Conservation (phyloP, 1,140 invertebrate genomes). For the Cotesia chilonis region DNA sequence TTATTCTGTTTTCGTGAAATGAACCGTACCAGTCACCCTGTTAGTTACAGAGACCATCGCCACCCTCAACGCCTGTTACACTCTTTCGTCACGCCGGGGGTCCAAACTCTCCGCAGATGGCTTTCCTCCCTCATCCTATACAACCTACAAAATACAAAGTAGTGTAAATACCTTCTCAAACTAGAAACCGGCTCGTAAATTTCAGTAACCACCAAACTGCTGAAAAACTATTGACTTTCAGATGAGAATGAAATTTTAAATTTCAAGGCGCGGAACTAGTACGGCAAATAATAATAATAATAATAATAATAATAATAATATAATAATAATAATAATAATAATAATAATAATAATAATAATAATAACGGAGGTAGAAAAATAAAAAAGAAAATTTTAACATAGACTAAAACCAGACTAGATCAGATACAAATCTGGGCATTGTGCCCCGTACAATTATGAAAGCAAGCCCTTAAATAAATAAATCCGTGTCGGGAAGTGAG, state of each 20-base stretch:
- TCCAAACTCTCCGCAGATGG: slow-evolving; percentile 65
- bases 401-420: no score
- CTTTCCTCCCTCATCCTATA: slow-evolving; percentile 44
- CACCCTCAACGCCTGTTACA: slow-evolving; percentile 44
- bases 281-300: no score
- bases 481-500: slow-evolving; percentile 39
- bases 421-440: slow-evolving; percentile 31
- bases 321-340: no score
- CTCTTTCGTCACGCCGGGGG: slow-evolving; percentile 59
- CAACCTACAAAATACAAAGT: slow-evolving; percentile 22
- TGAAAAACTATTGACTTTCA: no score
- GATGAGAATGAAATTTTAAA: no score
- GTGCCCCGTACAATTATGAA: slow-evolving; percentile 50
- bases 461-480: slow-evolving; percentile 65
- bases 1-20: slow-evolving; percentile 7
- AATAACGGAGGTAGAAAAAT: no score
- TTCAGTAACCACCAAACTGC: slow-evolving; percentile 2
- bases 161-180: slow-evolving; percentile 30
- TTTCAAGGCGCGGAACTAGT: no score
- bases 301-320: no score
- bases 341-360: no score
- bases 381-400: no score
- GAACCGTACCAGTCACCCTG: slow-evolving; percentile 4
- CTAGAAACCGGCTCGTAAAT: background rate
- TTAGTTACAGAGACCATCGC: slow-evolving; percentile 36